Evolutionary conservation across 2,888 invertebrate genomes (phyloP).

Genomic region (Bugula neritina): DNA sequence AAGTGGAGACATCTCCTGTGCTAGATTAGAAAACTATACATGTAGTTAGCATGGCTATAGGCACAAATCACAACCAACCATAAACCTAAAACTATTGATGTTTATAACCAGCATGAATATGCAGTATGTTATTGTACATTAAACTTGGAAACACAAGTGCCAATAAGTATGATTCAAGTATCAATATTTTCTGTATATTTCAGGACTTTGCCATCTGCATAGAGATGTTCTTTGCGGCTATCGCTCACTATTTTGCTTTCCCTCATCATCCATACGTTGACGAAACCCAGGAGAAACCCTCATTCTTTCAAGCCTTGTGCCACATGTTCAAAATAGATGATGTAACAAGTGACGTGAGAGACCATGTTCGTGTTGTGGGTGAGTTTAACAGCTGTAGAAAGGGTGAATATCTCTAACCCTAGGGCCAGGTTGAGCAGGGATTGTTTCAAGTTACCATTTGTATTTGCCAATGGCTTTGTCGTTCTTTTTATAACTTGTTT

Average conservation of each 20-base stretch:
- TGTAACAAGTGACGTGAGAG: constrained; percentile 82
- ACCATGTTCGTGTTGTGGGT: constrained; percentile 85
- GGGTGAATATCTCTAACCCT: no score
- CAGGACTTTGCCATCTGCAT: constrained; percentile 93
- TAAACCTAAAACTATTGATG: no score
- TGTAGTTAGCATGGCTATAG: no score
- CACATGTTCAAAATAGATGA: constrained; percentile 97
- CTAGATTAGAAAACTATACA: no score
- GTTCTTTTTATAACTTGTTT: neutral
- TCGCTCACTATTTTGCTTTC: constrained; percentile 92
- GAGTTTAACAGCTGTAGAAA: no score
- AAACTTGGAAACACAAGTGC: no score
- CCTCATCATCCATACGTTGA: constrained; percentile 79
- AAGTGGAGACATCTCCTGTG: no score
- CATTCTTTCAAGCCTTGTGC: constrained; percentile 68
- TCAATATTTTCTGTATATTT: constrained; percentile 30
- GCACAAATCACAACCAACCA: no score
- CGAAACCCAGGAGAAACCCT: constrained; percentile 44
- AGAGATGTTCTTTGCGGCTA: constrained; percentile 93
- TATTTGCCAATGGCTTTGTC: no score
- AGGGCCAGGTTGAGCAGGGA: no score
- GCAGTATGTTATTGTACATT: neutral
- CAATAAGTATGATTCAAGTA: no score
- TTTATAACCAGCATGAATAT: neutral
- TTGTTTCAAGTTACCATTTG: no score